Conservation (phyloP, 2,113 vertebrate genomes). For the Dolichotis patagonum region DNA sequence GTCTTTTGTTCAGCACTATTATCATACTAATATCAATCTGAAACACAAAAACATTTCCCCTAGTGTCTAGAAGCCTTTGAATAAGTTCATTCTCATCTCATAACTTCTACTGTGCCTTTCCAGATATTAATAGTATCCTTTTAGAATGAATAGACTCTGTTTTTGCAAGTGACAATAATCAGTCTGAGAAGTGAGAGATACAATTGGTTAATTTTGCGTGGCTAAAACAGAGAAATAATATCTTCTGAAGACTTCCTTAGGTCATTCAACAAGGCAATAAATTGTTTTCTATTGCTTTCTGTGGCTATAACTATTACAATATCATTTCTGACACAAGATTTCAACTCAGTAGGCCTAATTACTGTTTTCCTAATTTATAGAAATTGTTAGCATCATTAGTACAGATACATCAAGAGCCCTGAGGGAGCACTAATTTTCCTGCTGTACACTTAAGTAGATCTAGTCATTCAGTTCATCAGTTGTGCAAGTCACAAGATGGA, state of each 20-base stretch:
- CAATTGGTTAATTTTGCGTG: slow-evolving; percentile 22
- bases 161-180: slow-evolving; percentile 49
- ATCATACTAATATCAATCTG: not conserved
- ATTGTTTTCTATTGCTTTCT: slow-evolving; percentile 4
- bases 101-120: not conserved
- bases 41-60: not conserved
- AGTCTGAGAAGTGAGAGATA: not conserved
- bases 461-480: slow-evolving; percentile 64
- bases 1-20: not conserved
- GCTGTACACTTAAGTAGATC: slow-evolving; percentile 56
- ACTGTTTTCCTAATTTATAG: slow-evolving; percentile 75
- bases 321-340: slow-evolving; percentile 47
- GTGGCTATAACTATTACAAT: slow-evolving; percentile 24
- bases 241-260: not conserved
- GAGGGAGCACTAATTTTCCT: slow-evolving; percentile 58
- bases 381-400: slow-evolving; percentile 57
- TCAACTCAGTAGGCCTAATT: slow-evolving; percentile 59
- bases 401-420: slow-evolving; percentile 25
- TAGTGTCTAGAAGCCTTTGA: not conserved
- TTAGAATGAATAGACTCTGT: slow-evolving; percentile 10
- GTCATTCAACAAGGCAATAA: not conserved
- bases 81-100: not conserved
- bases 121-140: not conserved
- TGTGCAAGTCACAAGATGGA: slow-evolving; percentile 61
- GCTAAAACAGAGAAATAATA: not conserved